These are phyloP conservation scores for Blastomussa wellsi DNA, from an alignment of 92 coral and sea anemone species.

Conservation along the genomic window DNA sequence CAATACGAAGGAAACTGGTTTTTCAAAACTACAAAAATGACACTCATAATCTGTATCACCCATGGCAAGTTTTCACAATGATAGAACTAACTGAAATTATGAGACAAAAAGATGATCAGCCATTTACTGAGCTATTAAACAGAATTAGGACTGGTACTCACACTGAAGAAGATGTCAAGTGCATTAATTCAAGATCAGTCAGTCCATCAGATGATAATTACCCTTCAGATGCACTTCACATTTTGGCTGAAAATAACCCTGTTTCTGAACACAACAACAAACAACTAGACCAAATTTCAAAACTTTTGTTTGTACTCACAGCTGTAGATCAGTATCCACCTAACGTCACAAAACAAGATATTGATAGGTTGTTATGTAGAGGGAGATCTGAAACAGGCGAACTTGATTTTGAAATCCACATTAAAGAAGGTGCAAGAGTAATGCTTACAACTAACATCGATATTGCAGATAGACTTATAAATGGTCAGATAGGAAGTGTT, in stretches of 20 bases:
- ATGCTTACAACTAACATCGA: slow-evolving; percentile 44
- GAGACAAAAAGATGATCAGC: slow-evolving; percentile 66
- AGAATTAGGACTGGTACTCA: slow-evolving; percentile 66
- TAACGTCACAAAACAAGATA: slow-evolving; percentile 44
- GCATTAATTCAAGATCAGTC: slow-evolving; percentile 44
- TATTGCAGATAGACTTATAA: slow-evolving; percentile 40
- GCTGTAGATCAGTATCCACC: slow-evolving; percentile 56
- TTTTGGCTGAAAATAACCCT: slow-evolving; percentile 70
- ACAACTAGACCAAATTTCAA: slow-evolving; percentile 38
- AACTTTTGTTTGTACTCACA: slow-evolving; percentile 34
- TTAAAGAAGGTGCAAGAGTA: slow-evolving; percentile 42
- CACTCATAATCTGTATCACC: slow-evolving; percentile 47
- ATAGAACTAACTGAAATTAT: slow-evolving; percentile 50
- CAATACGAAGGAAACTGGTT: slow-evolving; percentile 50
- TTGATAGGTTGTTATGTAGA: slow-evolving; percentile 2
- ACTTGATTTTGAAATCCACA: slow-evolving; percentile 40
- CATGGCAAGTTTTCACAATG: slow-evolving; percentile 57
- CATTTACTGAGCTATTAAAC: slow-evolving; percentile 53
- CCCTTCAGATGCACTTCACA: slow-evolving; percentile 62
- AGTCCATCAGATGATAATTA: slow-evolving; percentile 44
- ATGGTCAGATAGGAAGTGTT: slow-evolving; percentile 73
- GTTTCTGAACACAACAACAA: slow-evolving; percentile 41
- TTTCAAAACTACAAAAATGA: slow-evolving; percentile 60
- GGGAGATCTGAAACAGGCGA: slow-evolving; percentile 41
- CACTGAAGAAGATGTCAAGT: slow-evolving; percentile 48